Percentiles rank a stretch among this genome's conserved stretches.
These are phyloP conservation scores for Epinotia ramella DNA, from an alignment of 2,888 invertebrate species.

Conservation along the genomic window DNA sequence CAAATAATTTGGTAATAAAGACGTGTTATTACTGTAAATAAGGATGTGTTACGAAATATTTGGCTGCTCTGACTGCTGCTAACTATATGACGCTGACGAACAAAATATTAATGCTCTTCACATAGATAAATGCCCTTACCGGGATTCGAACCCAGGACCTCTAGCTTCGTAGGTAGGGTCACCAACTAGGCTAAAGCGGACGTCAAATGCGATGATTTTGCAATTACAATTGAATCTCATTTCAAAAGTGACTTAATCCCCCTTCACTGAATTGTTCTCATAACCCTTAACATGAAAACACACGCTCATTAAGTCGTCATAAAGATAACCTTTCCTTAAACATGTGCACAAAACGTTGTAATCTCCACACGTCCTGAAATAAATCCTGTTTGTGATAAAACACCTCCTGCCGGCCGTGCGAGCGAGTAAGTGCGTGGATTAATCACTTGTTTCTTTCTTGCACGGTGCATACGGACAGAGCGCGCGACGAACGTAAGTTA, in stretches of 20 bases:
- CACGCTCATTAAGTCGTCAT: slow-evolving; percentile 13
- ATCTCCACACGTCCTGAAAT: slow-evolving; percentile 34
- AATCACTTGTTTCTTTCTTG: slow-evolving; percentile 43
- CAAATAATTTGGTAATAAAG: no score
- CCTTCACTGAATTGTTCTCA: slow-evolving; percentile 2
- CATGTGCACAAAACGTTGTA: slow-evolving; percentile 34
- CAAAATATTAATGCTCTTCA: no score
- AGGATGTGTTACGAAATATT: no score
- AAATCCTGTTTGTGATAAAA: slow-evolving; percentile 41
- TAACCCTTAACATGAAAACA: neutral
- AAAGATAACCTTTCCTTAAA: slow-evolving; percentile 37
- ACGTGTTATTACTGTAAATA: no score
- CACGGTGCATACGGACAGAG: neutral
- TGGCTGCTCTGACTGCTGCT: no score
- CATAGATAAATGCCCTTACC: no score
- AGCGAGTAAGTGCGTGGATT: slow-evolving; percentile 39
- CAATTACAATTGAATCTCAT: neutral
- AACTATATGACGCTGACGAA: no score
- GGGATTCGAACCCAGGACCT: no score
- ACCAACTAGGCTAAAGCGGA: no score
- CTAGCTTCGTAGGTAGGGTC: no score
- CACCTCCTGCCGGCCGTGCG: slow-evolving; percentile 34
- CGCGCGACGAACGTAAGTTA: neutral
- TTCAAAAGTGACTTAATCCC: neutral
- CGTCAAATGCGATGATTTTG: no score